Base-by-base conservation (phyloP, 2,113 vertebrate genomes). In the Cardinalis cardinalis region DNA sequence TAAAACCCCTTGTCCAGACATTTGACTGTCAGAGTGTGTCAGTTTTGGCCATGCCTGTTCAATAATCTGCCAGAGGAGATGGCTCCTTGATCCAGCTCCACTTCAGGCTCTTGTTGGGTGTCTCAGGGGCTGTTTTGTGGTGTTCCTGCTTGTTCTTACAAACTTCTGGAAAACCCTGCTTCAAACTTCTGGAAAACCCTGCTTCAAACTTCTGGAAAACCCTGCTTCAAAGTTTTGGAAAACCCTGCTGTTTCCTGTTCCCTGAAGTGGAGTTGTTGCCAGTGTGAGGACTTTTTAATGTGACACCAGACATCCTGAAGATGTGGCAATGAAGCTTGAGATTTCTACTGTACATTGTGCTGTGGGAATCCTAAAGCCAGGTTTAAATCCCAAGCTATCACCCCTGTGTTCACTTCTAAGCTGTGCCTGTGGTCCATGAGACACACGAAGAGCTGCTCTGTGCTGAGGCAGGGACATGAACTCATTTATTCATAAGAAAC, bases 381-480 rank as follows among this genome's bases (percentile, higher is more conserved):
- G 9, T 52, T 64, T 70, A 52, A 88, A 71, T 61, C 34, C 29
- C 52, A 20, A 14, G 26, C 17, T 51, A 1, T 34, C 40, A 3
- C 15, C 51, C 19, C 1, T 20, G 43, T 26, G 18, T 29, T 75
- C 21, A 16, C 59, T 53, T 82, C 11, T 19, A 8, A 41, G 15
- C 19, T 32, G 16, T 23, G 3, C 63, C 38, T 74, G 61, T 59
- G n/a, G 38, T 29, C 16, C 23, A 16, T 5, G 56, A 52, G 17
- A 0, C 0, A 23, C 28, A 4, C 0, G 0, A 29, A 34, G 21
- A 18, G 38, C 63, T 82, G 74, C 1, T 46, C 7, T 19, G 40
- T 78, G 74, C 82, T 0, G 4, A 53, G 70, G 12, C 23, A 14
- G 13, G 36, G 32, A 34, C 44, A 19, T 5, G 34, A 85, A 21